Base-by-base conservation (phyloP, 2,888 invertebrate genomes). In the Chloroclysta siterata region DNA sequence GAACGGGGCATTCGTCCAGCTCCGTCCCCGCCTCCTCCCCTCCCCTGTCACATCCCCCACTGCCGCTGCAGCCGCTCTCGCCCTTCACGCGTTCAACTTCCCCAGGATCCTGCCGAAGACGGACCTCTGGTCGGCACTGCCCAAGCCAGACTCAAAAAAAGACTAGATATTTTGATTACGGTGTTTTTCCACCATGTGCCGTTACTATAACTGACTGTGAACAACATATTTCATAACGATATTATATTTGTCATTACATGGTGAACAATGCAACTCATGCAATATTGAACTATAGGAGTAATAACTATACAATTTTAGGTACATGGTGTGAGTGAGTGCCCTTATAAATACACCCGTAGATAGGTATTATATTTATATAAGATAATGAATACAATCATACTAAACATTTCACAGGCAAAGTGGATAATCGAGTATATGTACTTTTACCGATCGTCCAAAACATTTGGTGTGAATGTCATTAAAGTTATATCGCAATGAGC, bases 1-100 rank as follows among this genome's bases (percentile, higher is more conserved):
- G 3, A 91, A 92, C 72, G 93, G 93, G 4, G 89, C 91, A 33
- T 92, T 92, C 72, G 91, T 93, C 11, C 89, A 89, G 74, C 82
- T 93, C n/a, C 84, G 87, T 36, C 92, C 91, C 14, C 81, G 89
- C 51, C 64, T 69, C 29, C 69, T 79, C 17, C 59, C 77, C 28
- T 52, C 79, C 0, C 74, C 79, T 2, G 73, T 79, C 17, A 70
- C 83, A 10, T 74, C 84, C 36, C 79, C 87, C 6, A 82, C 88
- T 5, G 83, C 88, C 7, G 84, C 87, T 0, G 73, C 87, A 8
- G 84, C 87, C 0, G 73, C 87, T 4, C 74, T 88, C 47, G 90
- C 91, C 1, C 81, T 91, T 10, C 90, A 88, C 60, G 87, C 89
- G 2, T 76, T 91, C 7, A 89, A 85, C 57, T 88, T 90, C 57